Evolutionary conservation across 2,113 vertebrate genomes (phyloP), one percentile per base, ranked within the genome.

Genomic region (Phyllostomus hastatus): DNA sequence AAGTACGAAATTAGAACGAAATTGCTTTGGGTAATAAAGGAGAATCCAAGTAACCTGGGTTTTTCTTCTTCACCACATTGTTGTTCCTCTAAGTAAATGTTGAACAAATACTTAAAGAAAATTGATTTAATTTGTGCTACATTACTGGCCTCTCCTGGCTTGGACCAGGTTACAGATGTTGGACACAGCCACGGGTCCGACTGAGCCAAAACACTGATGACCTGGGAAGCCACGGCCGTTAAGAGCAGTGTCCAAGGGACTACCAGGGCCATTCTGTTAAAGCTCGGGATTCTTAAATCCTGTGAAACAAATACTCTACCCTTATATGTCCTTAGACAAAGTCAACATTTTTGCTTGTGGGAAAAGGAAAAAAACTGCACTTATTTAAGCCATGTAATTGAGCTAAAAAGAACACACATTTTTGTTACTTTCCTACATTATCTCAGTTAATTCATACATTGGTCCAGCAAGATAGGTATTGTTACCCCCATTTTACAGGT

Each of bases 231-330:
- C 26, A 78, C 20, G 26, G 12, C 52, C n/a, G 35, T 50, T 48
- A 80, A 78, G 64, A 41, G 20, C 52, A 43, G 41, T 0, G 0
- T 9, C 35, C 38, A 78, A 0, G 10, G 10, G 11, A 52, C 20
- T 84, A 46, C 41, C 85, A 87, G 75, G 93, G 33, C 28, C 35
- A 91, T 22, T 66, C 85, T 94, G 46, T 87, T 79, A 67, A 57
- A 83, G 12, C 1, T 84, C 19, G n/a, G 33, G 16, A 43, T 41
- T 61, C 54, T 26, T 54, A 73, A 48, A 75, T 85, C 80, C 35
- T 76, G 64, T 78, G 83, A 96, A 93, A 67, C 50, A 96, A 93
- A 86, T 64, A 17, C 35, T 85, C 61, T 88, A 72, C 48, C 81
- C 50, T 84, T 90, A 24, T n/a, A 70, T 64, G n/a, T 31, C 3